These are phyloP conservation scores for Scelioninae gen. 1 DNA, from an alignment of 2,888 invertebrate genomes.

Conservation along the genomic window DNA sequence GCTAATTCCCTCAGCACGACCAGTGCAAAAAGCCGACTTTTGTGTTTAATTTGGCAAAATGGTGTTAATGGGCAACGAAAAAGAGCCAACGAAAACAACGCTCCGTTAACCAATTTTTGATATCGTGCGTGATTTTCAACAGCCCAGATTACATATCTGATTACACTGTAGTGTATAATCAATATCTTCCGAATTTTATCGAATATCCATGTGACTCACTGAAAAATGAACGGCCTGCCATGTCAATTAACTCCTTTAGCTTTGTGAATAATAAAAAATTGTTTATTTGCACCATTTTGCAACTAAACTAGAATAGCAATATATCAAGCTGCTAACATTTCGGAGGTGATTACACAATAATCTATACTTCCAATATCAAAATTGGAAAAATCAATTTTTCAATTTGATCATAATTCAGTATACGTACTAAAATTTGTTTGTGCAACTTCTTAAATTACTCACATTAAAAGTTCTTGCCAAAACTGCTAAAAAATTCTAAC, in stretches of 20 bases:
- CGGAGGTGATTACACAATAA: background rate
- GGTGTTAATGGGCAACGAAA: conserved; percentile 60
- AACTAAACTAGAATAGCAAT: background rate
- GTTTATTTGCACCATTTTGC: background rate
- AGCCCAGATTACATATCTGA: conserved; percentile 45
- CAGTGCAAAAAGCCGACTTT: conserved; percentile 48
- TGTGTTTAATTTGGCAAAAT: conserved; percentile 66
- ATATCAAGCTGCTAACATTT: too few species aligned
- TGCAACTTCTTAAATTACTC: too few species aligned
- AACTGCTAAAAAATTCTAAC: too few species aligned
- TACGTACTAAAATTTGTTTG: too few species aligned
- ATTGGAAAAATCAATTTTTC: too few species aligned
- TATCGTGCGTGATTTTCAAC: conserved; percentile 55
- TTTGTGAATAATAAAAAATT: conserved; percentile 30
- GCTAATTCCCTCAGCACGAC: conserved; percentile 50
- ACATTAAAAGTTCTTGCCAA: too few species aligned
- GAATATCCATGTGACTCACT: conserved; percentile 20
- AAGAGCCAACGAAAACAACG: conserved; percentile 56
- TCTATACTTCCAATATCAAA: background rate
- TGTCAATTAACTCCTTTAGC: conserved; percentile 41
- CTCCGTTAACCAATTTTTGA: conserved; percentile 54
- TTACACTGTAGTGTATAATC: conserved; percentile 34
- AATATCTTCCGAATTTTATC: conserved; percentile 50
- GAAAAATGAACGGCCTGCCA: conserved; percentile 29
- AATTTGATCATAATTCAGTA: background rate